Evolutionary conservation across 2,797 vertebrate genomes (phyloP).

Genomic region (Myripristis jacobus): DNA sequence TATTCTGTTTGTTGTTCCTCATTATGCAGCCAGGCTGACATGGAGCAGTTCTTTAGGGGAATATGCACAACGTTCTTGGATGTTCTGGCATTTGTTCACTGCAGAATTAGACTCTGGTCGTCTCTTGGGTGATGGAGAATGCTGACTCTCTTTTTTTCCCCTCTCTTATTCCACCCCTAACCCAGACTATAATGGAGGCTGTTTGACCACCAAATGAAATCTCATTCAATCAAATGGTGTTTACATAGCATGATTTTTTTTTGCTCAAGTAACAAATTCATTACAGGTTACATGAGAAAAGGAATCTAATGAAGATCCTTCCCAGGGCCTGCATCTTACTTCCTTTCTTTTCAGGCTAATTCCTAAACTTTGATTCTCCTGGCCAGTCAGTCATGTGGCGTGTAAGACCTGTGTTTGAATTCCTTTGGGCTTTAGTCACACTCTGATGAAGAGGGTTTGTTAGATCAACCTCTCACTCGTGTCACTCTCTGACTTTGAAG

Average conservation of each 20-base stretch:
- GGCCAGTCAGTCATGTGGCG: conserved; percentile 63
- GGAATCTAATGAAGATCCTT: conserved; percentile 18
- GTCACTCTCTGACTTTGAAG: conserved; percentile 74
- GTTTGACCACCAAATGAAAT: conserved; percentile 41
- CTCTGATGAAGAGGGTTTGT: conserved; percentile 71
- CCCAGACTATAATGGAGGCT: conserved; percentile 28
- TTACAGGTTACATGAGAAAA: background rate
- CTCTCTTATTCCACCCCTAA: conserved; percentile 15
- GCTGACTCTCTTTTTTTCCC: conserved; percentile 30
- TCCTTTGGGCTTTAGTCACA: conserved; percentile 75
- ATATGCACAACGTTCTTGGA: conserved; percentile 54
- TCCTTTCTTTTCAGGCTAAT: conserved; percentile 41
- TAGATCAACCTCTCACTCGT: conserved; percentile 67
- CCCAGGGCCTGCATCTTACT: conserved; percentile 26
- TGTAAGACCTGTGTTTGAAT: conserved; percentile 69
- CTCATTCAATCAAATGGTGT: conserved; percentile 43
- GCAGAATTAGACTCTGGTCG: conserved; percentile 52
- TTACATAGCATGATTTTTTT: conserved; percentile 11
- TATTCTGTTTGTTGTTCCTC: conserved; percentile 71
- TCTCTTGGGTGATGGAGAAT: conserved; percentile 65
- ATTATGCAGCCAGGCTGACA: conserved; percentile 63
- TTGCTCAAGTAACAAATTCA: conserved; percentile 27
- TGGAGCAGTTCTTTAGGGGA: conserved; percentile 68
- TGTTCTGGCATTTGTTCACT: conserved; percentile 49
- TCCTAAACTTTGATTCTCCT: conserved; percentile 57